A percentile compares a stretch with the other conserved stretches of the same genome.
phyloP scores from a whole-genome alignment of 35 echinoderm and acorn worm species.

The Diadema setosum region DNA sequence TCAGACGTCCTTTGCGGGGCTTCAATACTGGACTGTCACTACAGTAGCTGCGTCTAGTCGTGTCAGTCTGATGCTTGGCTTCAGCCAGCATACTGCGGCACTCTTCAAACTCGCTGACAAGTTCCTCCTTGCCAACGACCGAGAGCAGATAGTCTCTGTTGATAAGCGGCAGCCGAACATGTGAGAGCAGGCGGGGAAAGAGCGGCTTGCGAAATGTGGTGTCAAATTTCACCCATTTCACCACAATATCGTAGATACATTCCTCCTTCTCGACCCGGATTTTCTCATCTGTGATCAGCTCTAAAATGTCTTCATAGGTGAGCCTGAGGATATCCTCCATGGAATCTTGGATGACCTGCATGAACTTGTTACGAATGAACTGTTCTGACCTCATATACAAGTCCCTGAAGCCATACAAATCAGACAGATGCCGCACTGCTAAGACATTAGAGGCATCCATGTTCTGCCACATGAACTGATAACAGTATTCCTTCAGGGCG shows the following conservation, averaged over 20 bases:
- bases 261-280: constrained; percentile 96
- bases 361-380: constrained; percentile 96
- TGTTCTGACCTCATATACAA: constrained; percentile 63
- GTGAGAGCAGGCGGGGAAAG: constrained; percentile 60
- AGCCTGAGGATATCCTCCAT: constrained; percentile 89
- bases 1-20: constrained; percentile 90
- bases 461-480: constrained; percentile 77
- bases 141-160: constrained; percentile 77
- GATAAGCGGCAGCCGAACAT: constrained; percentile 86
- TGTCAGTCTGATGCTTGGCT: constrained; percentile 93
- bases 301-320: constrained; percentile 66
- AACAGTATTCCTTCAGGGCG: constrained; percentile 83
- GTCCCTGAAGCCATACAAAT: constrained; percentile 87
- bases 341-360: constrained; percentile 84
- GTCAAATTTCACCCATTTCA: constrained; percentile 85
- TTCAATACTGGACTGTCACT: constrained; percentile 96
- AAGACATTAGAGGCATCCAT: constrained; percentile 96
- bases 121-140: constrained; percentile 85
- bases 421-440: constrained; percentile 76
- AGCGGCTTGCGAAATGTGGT: constrained; percentile 24
- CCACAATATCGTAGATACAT: constrained; percentile 85
- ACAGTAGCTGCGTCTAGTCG: constrained; percentile 92
- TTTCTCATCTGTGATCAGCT: constrained; percentile 94
- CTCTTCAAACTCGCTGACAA: constrained; percentile 70
- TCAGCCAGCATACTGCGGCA: constrained; percentile 75